phyloP scores from a whole-genome alignment of 2,113 vertebrate genomes.

The Dendrocopos noguchii region DNA sequence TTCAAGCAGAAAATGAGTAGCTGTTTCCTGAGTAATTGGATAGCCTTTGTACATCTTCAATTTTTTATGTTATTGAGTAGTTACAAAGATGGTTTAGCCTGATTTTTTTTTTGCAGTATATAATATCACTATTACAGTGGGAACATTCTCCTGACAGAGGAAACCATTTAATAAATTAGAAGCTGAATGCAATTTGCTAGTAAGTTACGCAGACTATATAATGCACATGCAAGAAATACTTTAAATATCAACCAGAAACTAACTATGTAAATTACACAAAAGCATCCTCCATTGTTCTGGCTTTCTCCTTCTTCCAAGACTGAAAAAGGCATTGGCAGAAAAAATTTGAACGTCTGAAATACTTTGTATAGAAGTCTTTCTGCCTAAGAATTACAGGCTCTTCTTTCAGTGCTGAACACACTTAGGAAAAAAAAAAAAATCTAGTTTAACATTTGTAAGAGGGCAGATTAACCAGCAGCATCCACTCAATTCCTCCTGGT shows the following conservation, averaged over 20 bases:
- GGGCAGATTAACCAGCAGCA: not conserved
- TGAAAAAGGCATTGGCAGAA: slow-evolving; percentile 8
- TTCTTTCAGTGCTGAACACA: not conserved
- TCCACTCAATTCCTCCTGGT: not conserved
- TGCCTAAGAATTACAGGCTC: slow-evolving; percentile 7
- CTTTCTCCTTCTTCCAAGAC: slow-evolving; percentile 25
- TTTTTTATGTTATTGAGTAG: slow-evolving; percentile 67
- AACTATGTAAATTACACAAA: slow-evolving; percentile 42
- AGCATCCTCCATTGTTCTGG: slow-evolving; percentile 36
- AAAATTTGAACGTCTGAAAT: slow-evolving; percentile 5
- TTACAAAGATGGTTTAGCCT: slow-evolving; percentile 43
- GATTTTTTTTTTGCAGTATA: slow-evolving; percentile 62
- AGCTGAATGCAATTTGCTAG: slow-evolving; percentile 50
- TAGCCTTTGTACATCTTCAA: slow-evolving; percentile 56
- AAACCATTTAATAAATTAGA: slow-evolving; percentile 60
- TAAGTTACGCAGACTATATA: not conserved
- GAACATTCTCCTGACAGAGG: slow-evolving; percentile 47
- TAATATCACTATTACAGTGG: slow-evolving; percentile 59
- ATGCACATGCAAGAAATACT: slow-evolving; percentile 45
- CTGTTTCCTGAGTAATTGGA: slow-evolving; percentile 54
- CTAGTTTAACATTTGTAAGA: not conserved
- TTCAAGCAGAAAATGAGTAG: slow-evolving; percentile 67
- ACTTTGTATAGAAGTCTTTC: not conserved
- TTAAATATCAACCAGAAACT: slow-evolving; percentile 58
- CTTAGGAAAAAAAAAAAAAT: not conserved